phyloP scores from a whole-genome alignment of 2,888 invertebrate genomes.

The Orthonychiurus folsomi region DNA sequence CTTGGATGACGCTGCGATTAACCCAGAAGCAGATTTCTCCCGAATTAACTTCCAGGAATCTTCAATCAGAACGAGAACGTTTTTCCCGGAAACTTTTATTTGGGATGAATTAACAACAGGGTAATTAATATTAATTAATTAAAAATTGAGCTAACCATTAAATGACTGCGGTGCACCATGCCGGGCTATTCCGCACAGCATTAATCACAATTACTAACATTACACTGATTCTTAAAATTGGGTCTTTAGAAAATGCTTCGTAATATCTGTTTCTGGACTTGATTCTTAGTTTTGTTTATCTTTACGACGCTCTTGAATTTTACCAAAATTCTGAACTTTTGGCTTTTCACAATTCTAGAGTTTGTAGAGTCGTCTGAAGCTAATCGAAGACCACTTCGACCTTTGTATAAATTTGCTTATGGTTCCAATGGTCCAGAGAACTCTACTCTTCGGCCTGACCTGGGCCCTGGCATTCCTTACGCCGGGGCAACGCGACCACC shows the following conservation, averaged over 20 bases:
- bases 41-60: constrained; percentile 26
- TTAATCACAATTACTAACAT: too few species aligned
- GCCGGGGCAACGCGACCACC: constrained; percentile 55
- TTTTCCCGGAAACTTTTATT: constrained; percentile 66
- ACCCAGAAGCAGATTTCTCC: constrained; percentile 37
- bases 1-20: constrained; percentile 42
- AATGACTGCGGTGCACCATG: too few species aligned
- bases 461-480: constrained; percentile 47
- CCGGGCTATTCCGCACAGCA: too few species aligned
- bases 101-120: constrained; percentile 55
- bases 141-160: too few species aligned
- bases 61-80: constrained; percentile 49
- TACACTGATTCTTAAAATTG: too few species aligned
- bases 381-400: constrained; percentile 32
- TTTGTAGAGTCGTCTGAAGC: constrained; percentile 26
- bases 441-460: constrained; percentile 35
- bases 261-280: too few species aligned
- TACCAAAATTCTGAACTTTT: too few species aligned
- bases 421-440: background rate
- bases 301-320: too few species aligned
- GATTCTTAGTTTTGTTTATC: too few species aligned
- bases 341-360: constrained; percentile 20
- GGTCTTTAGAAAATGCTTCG: too few species aligned
- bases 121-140: constrained; percentile 45
- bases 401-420: constrained; percentile 25